Evolutionary conservation across 1,140 invertebrate genomes (phyloP).

Genomic region (Drosophila sucinea): DNA sequence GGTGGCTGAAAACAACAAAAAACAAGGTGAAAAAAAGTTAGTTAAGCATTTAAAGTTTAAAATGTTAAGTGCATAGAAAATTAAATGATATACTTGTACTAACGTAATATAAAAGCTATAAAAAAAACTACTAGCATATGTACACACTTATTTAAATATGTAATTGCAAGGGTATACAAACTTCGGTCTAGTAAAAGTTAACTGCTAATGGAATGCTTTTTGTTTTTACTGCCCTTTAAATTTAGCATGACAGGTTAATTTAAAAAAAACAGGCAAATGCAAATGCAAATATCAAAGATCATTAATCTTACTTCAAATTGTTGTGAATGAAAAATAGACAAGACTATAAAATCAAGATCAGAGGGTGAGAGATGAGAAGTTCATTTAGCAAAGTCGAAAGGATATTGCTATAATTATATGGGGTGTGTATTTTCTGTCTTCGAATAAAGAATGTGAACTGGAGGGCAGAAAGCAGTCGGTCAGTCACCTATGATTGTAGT

Average conservation of each 20-base stretch:
- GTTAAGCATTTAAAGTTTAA: background rate
- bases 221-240: background rate
- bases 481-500: too few species aligned
- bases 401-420: too few species aligned
- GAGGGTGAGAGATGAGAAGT: too few species aligned
- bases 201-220: background rate
- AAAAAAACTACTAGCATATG: too few species aligned
- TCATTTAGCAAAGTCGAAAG: too few species aligned
- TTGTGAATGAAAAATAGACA: conserved; percentile 9
- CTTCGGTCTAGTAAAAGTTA: background rate
- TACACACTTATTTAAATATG: background rate
- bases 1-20: conserved; percentile 87
- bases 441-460: too few species aligned
- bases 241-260: background rate
- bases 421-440: too few species aligned
- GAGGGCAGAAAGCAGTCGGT: too few species aligned
- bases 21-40: conserved; percentile 4
- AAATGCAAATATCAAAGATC: conserved; percentile 2
- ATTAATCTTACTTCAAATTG: conserved; percentile 11
- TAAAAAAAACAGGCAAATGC: background rate
- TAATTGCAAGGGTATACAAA: background rate
- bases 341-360: too few species aligned
- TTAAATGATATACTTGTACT: too few species aligned
- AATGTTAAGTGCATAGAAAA: too few species aligned
- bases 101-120: too few species aligned